These are phyloP conservation scores for Trogon melanurus DNA, from an alignment of 2,113 vertebrate species.

Conservation along the genomic window DNA sequence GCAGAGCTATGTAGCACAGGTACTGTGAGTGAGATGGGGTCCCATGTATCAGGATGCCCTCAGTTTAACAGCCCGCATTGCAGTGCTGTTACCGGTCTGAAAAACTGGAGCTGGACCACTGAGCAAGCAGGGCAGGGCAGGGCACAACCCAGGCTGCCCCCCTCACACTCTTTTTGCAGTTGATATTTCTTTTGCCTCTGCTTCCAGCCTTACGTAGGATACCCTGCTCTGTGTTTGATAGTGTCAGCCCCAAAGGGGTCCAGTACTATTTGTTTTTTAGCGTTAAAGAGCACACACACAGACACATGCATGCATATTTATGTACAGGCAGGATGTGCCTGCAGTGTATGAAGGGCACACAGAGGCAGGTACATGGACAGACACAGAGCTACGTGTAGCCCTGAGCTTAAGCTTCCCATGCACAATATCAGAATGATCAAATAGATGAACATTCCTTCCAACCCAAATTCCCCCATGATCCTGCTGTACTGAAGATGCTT, in stretches of 20 bases:
- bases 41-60: accelerated
- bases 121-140: neutral
- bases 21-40: neutral
- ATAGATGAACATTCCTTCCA: neutral
- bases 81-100: neutral
- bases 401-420: neutral
- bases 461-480: neutral
- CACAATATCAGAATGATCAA: neutral
- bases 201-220: neutral
- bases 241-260: neutral
- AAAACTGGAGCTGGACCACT: neutral
- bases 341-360: accelerated
- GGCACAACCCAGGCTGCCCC: accelerated
- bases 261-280: neutral
- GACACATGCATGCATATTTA: accelerated
- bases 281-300: neutral
- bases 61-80: neutral
- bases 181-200: neutral
- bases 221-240: neutral
- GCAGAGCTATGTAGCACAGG: neutral
- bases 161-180: neutral
- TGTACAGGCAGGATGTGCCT: neutral
- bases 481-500: neutral
- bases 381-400: neutral
- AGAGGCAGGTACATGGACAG: neutral